Evolutionary conservation across 2,113 vertebrate genomes (phyloP).

Genomic region (Mungos mungo): DNA sequence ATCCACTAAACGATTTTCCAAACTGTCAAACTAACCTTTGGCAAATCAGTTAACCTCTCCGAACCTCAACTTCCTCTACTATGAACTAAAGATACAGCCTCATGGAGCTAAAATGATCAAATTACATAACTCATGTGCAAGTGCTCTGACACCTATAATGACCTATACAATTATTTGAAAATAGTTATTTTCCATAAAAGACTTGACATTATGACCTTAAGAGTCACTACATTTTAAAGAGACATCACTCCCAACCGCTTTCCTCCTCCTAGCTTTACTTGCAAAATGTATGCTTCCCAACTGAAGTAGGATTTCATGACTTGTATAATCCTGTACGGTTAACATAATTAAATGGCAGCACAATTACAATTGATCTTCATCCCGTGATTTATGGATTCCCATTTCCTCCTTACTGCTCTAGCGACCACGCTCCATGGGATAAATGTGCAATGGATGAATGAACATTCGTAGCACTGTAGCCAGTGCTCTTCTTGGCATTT

Average conservation of each 20-base stretch:
- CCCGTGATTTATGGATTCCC: neutral
- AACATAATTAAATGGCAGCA: neutral
- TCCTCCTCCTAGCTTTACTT: neutral
- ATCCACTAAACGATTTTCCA: neutral
- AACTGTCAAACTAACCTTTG: neutral
- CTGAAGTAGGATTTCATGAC: neutral
- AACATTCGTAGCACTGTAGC: neutral
- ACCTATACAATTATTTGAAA: neutral
- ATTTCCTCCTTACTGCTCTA: neutral
- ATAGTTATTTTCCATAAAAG: neutral
- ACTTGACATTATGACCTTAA: neutral
- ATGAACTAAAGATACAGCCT: neutral
- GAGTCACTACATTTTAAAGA: neutral
- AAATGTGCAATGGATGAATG: neutral
- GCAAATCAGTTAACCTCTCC: neutral
- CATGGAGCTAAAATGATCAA: neutral
- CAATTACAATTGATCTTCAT: neutral
- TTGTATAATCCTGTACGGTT: neutral
- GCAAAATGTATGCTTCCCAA: neutral
- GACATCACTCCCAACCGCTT: neutral
- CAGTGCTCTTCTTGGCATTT: neutral
- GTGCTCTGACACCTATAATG: neutral
- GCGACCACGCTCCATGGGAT: neutral
- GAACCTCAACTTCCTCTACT: neutral
- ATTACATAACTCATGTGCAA: neutral